Base-by-base conservation (phyloP, 2,113 vertebrate genomes). In the Synchiropus splendidus region DNA sequence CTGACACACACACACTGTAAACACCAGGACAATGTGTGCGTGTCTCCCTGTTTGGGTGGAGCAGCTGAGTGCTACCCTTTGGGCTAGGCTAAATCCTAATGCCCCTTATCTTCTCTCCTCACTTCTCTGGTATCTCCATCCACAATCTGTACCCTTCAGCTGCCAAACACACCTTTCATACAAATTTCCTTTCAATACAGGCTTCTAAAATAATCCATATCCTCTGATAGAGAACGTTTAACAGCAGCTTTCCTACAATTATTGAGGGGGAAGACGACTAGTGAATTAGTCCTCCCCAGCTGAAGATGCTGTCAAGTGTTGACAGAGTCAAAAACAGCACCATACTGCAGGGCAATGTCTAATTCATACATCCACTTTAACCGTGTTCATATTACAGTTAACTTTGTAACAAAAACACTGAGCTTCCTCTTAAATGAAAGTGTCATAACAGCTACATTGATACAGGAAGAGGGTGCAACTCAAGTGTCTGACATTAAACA, bases 1-100 rank as follows among this genome's bases (percentile, higher is more conserved):
- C 31, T 14, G 12, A 17, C 15, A 16, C 42, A 44, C 58, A 52
- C 55, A 51, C 39, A 37, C 57, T 70, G 77, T 82, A 80, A 80
- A 80, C 72, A 80, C 36, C 6, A 33, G 42, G 67, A 82, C 75
- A 81, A 80, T 73, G 50, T 62, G 48, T 33, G 45, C 17, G 54
- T 31, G 63, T 48, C 30, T 37, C 51, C 40, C 55, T 50, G 45
- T 54, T 60, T 45, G 66, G 77, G 78, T 75, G 75, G 64, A 69
- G 78, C 40, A 39, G 41, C 51, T 37, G 58, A 76, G 58, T 68
- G 51, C 48, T 64, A 58, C 60, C 78, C 82, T 64, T 71, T 81
- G 83, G 21, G 81, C 79, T 77, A 83, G 48, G 70, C 56, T 75
- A 75, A 81, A 76, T 55, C 52, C 43, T 61, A 61, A 66, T 64